Base-by-base conservation (phyloP, 2,888 invertebrate genomes). In the Apantesis nais region DNA sequence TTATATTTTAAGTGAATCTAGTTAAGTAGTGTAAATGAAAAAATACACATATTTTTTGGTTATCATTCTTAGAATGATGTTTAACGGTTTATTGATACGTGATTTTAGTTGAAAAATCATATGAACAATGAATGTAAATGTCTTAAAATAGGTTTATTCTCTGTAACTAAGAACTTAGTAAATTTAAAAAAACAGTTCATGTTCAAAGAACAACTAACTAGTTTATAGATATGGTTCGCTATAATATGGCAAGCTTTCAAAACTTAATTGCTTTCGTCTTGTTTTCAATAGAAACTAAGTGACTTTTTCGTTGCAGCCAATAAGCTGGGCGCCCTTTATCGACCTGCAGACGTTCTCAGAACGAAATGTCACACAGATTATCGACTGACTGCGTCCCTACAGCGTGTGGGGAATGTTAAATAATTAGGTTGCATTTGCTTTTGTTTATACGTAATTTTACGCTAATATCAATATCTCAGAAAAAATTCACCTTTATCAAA, bases 261-360 rank as follows among this genome's bases (percentile, higher is more conserved):
- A 74, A 74, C 73, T 75, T 86, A 84, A 88, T 86, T 84, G 82
- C 80, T 81, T 82, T 86, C 79, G 74, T 81, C 80, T 81, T 83
- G 74, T 81, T 84, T 86, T 81, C 80, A 83, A 74, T 84, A 83
- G 80, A 83, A 82, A 79, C 81, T 81, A 80, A 77, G 83, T 79
- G 80, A 83, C 84, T 88, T 87, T 87, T 84, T 85, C 76, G 76
- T 63, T 81, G 84, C 85, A 85, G 83, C 84, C 87, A 85, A 86
- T 86, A 87, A 87, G 86, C 81, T 79, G 69, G 69, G 70, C 77
- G 88, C 84, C 89, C 89, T 88, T 86, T 76, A 72, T 81, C 83
- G 91, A 91, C 91, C 91, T 90, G 90, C 83, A 91, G 91, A 91
- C 91, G 90, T 84, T 88, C 88, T 82, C 44, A 81, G 87, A 86